phyloP scores from a whole-genome alignment of 2,113 vertebrate species.

The Diphyllodes magnificus region DNA sequence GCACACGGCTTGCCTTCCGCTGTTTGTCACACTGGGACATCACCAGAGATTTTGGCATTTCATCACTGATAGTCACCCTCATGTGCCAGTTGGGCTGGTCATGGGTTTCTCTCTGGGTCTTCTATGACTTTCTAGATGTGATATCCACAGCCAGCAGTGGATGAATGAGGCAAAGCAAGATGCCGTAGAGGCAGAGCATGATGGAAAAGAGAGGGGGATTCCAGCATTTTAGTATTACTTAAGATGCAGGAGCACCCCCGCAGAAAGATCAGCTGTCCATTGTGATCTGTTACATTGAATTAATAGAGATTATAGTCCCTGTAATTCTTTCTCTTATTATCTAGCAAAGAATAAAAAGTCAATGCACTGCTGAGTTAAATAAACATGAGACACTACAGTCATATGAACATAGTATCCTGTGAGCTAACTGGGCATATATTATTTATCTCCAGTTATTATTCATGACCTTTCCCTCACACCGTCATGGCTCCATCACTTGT shows the following conservation, averaged over 20 bases:
- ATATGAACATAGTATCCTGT: conserved; percentile 40
- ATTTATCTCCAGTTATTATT: conserved; percentile 64
- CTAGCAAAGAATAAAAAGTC: conserved; percentile 31
- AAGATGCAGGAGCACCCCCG: background rate
- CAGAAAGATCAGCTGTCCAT: background rate
- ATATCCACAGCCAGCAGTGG: background rate
- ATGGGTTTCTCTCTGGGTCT: background rate
- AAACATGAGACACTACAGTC: conserved; percentile 53
- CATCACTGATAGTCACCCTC: background rate
- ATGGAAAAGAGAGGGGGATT: background rate
- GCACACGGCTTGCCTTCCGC: background rate
- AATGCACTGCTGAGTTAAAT: conserved; percentile 32
- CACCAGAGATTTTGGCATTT: background rate
- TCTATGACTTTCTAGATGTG: background rate
- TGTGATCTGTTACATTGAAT: background rate
- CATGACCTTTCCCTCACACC: conserved; percentile 26
- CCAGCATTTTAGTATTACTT: background rate
- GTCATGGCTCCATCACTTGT: conserved; percentile 36
- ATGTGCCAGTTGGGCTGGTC: background rate
- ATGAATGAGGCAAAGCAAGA: background rate
- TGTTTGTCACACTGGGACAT: background rate
- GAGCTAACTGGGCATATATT: conserved; percentile 55
- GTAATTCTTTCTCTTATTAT: conserved; percentile 1
- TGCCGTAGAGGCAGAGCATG: background rate
- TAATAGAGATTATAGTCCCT: background rate